phyloP scores from a whole-genome alignment of 2,888 invertebrate genomes.

The Hydroisotoma schaefferi region DNA sequence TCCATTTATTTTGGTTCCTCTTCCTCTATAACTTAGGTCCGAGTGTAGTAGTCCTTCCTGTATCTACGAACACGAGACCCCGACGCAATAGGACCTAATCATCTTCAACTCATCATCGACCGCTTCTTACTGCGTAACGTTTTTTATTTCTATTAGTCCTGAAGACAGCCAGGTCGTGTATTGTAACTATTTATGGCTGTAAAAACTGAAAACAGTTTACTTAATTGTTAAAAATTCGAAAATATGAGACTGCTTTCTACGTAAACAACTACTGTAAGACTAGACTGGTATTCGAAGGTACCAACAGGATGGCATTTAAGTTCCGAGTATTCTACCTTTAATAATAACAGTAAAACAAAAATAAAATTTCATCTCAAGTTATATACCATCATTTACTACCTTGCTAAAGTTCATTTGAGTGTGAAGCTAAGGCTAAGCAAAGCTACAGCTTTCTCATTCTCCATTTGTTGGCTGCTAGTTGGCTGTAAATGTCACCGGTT shows the following conservation, averaged over 20 bases:
- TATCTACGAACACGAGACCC: conserved; percentile 4
- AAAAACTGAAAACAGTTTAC: neutral
- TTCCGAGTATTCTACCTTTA: neutral
- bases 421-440: too few relatives aligned
- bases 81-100: conserved; percentile 4
- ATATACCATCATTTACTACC: too few relatives aligned
- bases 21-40: neutral
- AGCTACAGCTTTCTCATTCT: conserved; percentile 27
- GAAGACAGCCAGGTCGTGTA: too few relatives aligned
- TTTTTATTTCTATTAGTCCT: too few relatives aligned
- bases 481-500: conserved; percentile 38
- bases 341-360: too few relatives aligned
- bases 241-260: conserved; percentile 16
- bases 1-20: neutral
- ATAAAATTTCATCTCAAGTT: neutral
- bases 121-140: too few relatives aligned
- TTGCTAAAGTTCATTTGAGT: conserved; percentile 30
- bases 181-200: too few relatives aligned
- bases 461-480: conserved; percentile 17
- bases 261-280: too few relatives aligned
- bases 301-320: conserved; percentile 12
- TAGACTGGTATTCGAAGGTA: too few relatives aligned
- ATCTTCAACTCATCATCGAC: too few relatives aligned
- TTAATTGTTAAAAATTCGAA: conserved; percentile 4
- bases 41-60: neutral